Base-by-base conservation (phyloP, 2,797 vertebrate species). In the Serranus cabrilla region DNA sequence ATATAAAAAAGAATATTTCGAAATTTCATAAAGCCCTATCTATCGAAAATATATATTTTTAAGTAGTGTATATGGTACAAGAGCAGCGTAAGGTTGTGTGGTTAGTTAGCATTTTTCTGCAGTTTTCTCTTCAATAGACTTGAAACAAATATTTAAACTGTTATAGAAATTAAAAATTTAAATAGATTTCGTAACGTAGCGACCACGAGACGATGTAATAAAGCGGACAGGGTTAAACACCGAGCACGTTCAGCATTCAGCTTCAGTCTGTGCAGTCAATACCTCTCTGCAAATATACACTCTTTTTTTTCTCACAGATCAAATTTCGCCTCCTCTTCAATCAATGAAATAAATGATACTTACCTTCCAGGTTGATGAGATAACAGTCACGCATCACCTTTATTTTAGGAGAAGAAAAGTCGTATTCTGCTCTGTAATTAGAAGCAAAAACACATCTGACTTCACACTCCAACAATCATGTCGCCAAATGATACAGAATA, bases 341-440 rank as follows among this genome's bases (percentile, higher is more conserved):
- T 64, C 47, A 85, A 82, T 74, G 69, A 83, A 87, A 81, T 57
- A 83, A 87, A 82, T 43, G 0, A 85, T 86, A 90, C 93, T 94
- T 81, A 94, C 93, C 93, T 84, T 67, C 65, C 66, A 20, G 50
- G 57, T 27, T 78, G 85, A 67, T 10, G 78, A 71, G 46, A 70
- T 71, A 71, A 76, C 40, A 81, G 80, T 75, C 81, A 74, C 60
- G 76, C 76, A 63, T 69, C 78, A 79, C 7, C 65, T 84, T 62
- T 67, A 63, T 73, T 71, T 45, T 54, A 9, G 50, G 25, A 40
- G 18, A 21, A 68, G 45, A 54, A 6, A 21, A 59, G 2, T 58
- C 37, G 56, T 55, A 45, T 52, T 60, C 14, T 54, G 7, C 57
- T 39, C 25, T 78, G 45, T 51, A n/a, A 49, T 57, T 18, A 46